Evolutionary conservation across 2,797 vertebrate genomes (phyloP).

Genomic region (Picus viridis): DNA sequence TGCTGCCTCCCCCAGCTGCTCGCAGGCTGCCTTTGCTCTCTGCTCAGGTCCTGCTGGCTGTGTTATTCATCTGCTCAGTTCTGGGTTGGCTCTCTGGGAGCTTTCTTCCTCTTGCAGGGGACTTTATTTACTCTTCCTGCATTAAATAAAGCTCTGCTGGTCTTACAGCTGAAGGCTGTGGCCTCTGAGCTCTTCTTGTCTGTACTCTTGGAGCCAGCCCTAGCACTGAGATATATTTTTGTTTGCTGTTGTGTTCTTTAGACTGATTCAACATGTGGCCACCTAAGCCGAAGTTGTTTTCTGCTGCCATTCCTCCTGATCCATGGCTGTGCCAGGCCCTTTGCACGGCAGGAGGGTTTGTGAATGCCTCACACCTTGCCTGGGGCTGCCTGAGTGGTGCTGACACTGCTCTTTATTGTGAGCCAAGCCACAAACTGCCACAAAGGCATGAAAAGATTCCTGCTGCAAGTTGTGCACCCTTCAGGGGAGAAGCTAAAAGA

Average conservation of each 20-base stretch:
- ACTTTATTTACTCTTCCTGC: not conserved
- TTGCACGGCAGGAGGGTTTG: fast-evolving
- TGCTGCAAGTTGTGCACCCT: fast-evolving
- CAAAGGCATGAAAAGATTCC: not conserved
- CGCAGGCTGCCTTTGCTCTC: not conserved
- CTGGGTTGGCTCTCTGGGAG: not conserved
- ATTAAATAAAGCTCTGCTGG: not conserved
- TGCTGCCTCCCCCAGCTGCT: not conserved
- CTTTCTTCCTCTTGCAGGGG: not conserved
- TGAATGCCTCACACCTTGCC: not conserved
- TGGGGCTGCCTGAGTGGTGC: not conserved
- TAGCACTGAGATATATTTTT: not conserved
- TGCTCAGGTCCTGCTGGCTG: not conserved
- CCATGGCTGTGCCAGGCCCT: not conserved
- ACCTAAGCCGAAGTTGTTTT: not conserved
- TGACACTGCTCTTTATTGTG: not conserved
- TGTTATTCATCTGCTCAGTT: not conserved
- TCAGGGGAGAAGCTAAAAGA: not conserved
- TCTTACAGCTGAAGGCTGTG: not conserved
- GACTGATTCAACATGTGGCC: not conserved
- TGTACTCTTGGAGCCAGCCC: not conserved
- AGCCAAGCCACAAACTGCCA: not conserved
- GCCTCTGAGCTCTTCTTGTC: not conserved
- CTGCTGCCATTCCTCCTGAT: not conserved
- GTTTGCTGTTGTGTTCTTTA: not conserved